Percentiles rank a stretch among this genome's conserved stretches.
phyloP scores from a whole-genome alignment of 2,113 vertebrate species.

The Fregetta grallaria region DNA sequence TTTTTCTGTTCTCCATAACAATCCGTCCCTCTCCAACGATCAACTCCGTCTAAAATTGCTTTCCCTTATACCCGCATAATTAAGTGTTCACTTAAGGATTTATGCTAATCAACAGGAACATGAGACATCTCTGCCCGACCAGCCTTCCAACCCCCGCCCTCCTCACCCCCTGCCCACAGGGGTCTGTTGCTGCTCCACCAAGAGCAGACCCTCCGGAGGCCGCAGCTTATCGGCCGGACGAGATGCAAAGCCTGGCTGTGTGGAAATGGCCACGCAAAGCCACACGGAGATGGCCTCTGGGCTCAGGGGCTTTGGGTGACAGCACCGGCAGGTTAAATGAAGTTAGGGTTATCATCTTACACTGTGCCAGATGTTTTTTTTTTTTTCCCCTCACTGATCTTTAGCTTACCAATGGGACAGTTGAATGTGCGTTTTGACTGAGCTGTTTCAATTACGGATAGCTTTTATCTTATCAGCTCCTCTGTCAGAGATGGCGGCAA shows the following conservation, averaged over 20 bases:
- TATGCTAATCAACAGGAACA: not conserved
- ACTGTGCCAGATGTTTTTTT: not conserved
- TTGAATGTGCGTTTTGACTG: too few relatives aligned
- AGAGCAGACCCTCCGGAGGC: not conserved
- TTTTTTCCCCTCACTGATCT: not conserved
- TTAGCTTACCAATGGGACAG: not conserved
- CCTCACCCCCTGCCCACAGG: accelerated
- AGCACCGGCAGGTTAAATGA: not conserved
- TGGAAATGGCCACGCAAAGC: accelerated
- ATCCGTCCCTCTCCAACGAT: not conserved
- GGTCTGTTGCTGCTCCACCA: not conserved
- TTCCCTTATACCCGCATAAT: not conserved
- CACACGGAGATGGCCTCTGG: accelerated
- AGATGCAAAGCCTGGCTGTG: not conserved
- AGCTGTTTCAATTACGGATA: not conserved
- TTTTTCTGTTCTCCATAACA: not conserved
- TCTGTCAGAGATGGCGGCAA: not conserved
- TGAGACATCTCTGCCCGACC: not conserved
- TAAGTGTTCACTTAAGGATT: not conserved
- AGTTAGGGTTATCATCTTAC: not conserved
- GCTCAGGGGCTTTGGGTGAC: not conserved
- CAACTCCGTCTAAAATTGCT: not conserved
- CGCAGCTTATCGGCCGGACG: accelerated
- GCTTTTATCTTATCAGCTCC: not conserved
- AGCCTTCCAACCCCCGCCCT: not conserved